Evolutionary conservation across 2,888 invertebrate species (phyloP), one percentile per base, ranked within the genome.

Genomic region (Heliconius ethilla): DNA sequence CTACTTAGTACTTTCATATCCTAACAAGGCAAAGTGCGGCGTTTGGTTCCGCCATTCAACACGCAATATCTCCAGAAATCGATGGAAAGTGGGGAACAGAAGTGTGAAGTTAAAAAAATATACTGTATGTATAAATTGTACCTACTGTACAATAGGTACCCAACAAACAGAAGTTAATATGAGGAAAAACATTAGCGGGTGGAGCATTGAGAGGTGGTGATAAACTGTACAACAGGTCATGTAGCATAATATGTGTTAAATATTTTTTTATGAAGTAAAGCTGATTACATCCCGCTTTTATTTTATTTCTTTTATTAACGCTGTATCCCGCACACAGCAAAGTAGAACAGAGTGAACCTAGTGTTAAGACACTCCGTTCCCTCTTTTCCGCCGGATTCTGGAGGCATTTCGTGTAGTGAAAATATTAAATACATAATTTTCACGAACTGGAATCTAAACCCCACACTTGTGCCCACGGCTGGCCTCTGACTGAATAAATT

Each of bases 181-280:
- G n/a, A 59, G 59, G 59, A 59, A 59, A 59, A 59, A n/a, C 3
- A n/a, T 59, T 10, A n/a, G 59, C 59, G n/a, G n/a, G n/a, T n/a
- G 59, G 59, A 59, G 59, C n/a, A n/a, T n/a, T n/a, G n/a, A 59
- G 59, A 59, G n/a, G 59, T n/a, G n/a, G 59, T 59, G 59, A 59
- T 22, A 59, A n/a, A 59, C 59, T 59, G 11, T n/a, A 59, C n/a
- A 59, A 59, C n/a, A 59, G 59, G 10, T 59, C 59, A 11, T 10
- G n/a, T n/a, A n/a, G 22, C 18, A n/a, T 59, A 59, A n/a, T 59
- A 11, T n/a, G 9, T 59, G 55, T 55, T 0, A 4, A 59, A n/a
- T 27, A 27, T 27, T 2, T 27, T 27, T n/a, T n/a, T n/a, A n/a
- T n/a, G n/a, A n/a, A n/a, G n/a, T n/a, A n/a, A n/a, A n/a, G n/a